A percentile compares a stretch with the other conserved stretches of the same genome.
phyloP scores from a whole-genome alignment of 2,888 invertebrate genomes.

The Pristionchus fissidentatus region DNA sequence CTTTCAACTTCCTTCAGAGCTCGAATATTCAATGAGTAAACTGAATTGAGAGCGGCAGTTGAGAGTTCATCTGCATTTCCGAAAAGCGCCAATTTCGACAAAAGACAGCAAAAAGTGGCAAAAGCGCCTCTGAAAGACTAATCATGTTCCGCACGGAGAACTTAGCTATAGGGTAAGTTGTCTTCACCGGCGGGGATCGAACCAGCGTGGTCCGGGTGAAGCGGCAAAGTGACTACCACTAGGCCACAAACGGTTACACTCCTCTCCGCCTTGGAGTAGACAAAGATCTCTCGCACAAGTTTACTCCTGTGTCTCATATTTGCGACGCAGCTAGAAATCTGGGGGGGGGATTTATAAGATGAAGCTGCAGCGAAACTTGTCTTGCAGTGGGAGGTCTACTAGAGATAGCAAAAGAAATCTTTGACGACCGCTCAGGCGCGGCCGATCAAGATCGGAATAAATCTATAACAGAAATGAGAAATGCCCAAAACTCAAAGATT shows the following conservation, averaged over 20 bases:
- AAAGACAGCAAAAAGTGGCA: background rate
- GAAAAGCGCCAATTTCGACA: background rate
- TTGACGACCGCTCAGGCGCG: too few species aligned
- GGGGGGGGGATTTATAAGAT: too few species aligned
- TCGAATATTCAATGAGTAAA: background rate
- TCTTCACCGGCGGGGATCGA: conserved; percentile 44
- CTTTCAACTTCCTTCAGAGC: background rate
- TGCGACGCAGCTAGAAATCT: too few species aligned
- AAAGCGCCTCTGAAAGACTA: conserved; percentile 48
- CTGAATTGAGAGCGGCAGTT: too few species aligned
- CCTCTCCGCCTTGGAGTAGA: background rate
- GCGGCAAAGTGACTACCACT: conserved; percentile 17
- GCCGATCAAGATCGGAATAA: too few species aligned
- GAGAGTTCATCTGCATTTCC: conserved; percentile 12
- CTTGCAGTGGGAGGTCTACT: too few species aligned
- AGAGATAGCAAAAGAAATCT: too few species aligned
- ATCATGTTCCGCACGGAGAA: conserved; percentile 14
- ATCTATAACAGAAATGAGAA: too few species aligned
- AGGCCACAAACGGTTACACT: background rate
- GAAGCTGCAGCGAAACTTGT: too few species aligned
- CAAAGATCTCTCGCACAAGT: background rate
- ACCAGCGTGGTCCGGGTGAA: background rate
- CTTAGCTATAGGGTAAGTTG: conserved; percentile 24
- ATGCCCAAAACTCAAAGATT: too few species aligned
- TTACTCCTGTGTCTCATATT: too few species aligned